Percentiles rank a stretch among this genome's conserved stretches.
phyloP scores from a whole-genome alignment of 2,113 vertebrate genomes.

The Megaptera novaeangliae region DNA sequence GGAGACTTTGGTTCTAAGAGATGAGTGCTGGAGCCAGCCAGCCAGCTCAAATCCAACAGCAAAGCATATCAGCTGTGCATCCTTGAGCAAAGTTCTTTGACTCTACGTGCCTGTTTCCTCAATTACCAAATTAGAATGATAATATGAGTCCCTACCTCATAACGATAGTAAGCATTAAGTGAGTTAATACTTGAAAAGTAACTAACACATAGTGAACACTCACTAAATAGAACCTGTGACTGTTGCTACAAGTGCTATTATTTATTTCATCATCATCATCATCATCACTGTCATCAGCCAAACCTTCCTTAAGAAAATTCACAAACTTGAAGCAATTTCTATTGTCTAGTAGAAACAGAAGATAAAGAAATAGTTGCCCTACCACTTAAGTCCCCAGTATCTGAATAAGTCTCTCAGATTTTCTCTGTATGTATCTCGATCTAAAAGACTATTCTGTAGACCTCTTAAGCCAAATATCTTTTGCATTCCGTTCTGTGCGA shows the following conservation, averaged over 20 bases:
- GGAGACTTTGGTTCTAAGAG: background rate
- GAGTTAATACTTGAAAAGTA: background rate
- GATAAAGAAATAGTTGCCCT: background rate
- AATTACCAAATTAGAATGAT: background rate
- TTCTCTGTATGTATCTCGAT: background rate
- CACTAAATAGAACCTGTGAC: background rate
- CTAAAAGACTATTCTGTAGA: background rate
- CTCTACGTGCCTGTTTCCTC: background rate
- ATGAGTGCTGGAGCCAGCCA: background rate
- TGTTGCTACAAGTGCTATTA: background rate
- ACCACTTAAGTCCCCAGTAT: background rate
- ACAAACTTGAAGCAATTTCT: background rate
- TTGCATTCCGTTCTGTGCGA: background rate
- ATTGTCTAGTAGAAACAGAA: background rate
- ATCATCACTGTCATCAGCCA: background rate
- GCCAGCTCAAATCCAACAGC: background rate
- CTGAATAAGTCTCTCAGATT: background rate
- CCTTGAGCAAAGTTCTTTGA: background rate
- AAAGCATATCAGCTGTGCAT: background rate
- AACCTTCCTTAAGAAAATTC: background rate
- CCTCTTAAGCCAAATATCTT: background rate
- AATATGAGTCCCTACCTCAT: background rate
- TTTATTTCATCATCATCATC: background rate
- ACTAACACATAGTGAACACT: background rate
- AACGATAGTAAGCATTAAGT: background rate